Evolutionary conservation across 2,797 vertebrate species (phyloP), one percentile per base, ranked within the genome.

Genomic region (Esox masquinongy): DNA sequence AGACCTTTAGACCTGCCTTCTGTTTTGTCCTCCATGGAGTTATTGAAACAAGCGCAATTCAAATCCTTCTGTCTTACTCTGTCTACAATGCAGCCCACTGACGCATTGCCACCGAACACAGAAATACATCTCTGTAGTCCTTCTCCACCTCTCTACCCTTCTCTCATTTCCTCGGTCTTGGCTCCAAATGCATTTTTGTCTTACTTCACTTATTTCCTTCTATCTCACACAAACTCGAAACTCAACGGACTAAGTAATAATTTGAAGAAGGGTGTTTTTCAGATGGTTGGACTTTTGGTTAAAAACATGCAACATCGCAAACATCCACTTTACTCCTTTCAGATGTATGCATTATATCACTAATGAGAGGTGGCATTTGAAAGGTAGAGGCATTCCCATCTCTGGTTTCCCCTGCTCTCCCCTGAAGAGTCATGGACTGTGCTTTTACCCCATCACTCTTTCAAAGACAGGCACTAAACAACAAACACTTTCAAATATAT

Each of bases 301-400:
- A 59, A 53, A 14, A n/a, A 59, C n/a, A 24, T 61, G 8, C 24
- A 24, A 24, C 11, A 24, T 24, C 11, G 56, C 22, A 61, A 61
- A 61, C 22, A 24, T 61, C 24, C 24, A 16, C 74, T 80, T 82
- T 86, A 74, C 82, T 51, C 77, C 43, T 11, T 71, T 83, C 69
- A 80, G 22, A 70, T 36, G 26, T 26, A 83, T 77, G 79, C 80
- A 74, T 79, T 80, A 50, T 72, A 78, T 43, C 36, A 74, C 68
- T 87, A 78, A 89, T 80, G 76, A 80, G 81, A 84, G 74, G 74
- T 84, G 86, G 82, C 85, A 85, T 83, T 77, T 87, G 82, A 85
- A 85, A 87, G 72, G 82, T 76, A 77, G 77, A 68, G 77, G 79
- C 72, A 75, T 64, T 71, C 68, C 80, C 70, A 84, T 85, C 77